These are phyloP conservation scores for Philonicus albiceps DNA, from an alignment of 2,888 invertebrate species.

Conservation along the genomic window DNA sequence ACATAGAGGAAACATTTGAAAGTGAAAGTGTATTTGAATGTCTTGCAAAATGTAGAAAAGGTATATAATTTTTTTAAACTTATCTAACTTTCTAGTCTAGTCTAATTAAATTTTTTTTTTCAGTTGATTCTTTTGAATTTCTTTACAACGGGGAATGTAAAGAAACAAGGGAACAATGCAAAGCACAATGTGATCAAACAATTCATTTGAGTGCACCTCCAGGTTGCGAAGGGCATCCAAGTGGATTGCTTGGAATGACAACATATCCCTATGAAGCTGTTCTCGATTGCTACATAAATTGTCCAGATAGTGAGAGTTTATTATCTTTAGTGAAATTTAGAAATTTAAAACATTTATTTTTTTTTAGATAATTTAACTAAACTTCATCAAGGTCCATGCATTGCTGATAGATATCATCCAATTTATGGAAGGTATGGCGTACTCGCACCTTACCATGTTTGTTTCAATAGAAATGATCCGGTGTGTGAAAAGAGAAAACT, in stretches of 20 bases:
- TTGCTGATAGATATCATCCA: neutral
- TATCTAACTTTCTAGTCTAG: neutral
- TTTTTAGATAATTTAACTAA: neutral
- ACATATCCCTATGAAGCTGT: neutral
- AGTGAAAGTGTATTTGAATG: neutral
- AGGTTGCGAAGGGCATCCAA: neutral
- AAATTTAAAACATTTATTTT: neutral
- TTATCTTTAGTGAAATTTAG: neutral
- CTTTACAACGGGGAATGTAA: neutral
- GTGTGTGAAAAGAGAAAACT: neutral
- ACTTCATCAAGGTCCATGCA: neutral
- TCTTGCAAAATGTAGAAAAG: neutral
- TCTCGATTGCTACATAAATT: neutral
- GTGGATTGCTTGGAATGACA: neutral
- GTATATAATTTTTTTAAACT: neutral
- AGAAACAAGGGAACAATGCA: neutral
- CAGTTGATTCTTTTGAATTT: neutral
- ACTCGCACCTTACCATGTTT: neutral
- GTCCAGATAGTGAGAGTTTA: neutral
- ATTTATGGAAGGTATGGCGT: neutral
- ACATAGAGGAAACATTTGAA: neutral
- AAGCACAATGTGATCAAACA: neutral
- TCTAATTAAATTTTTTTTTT: neutral
- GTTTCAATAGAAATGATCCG: neutral
- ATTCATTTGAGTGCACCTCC: neutral